Evolutionary conservation across 2,797 vertebrate genomes (phyloP).

Genomic region (Hypotaenidia philippensis): DNA sequence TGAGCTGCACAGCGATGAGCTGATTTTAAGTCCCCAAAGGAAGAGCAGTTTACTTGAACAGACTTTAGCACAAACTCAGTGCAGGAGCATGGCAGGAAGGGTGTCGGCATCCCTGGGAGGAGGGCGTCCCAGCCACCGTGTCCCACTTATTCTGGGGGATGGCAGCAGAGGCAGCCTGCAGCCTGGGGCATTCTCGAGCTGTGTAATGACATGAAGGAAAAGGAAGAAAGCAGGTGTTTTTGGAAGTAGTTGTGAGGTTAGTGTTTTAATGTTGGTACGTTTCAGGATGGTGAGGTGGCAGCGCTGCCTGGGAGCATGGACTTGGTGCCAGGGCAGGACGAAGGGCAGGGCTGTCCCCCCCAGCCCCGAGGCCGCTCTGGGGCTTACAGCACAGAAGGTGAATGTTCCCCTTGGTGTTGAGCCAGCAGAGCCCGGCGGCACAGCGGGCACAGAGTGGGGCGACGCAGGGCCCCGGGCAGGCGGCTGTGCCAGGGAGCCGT

Average conservation of each 20-base stretch:
- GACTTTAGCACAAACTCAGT: not conserved
- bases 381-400: not conserved
- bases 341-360: too few relatives aligned
- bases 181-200: not conserved
- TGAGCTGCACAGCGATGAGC: not conserved
- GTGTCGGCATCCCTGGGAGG: not conserved
- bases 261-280: not conserved
- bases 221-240: not conserved
- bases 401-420: fast-evolving
- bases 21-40: not conserved
- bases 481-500: not conserved
- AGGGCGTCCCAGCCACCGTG: not conserved
- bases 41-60: not conserved
- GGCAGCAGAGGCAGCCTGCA: not conserved
- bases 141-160: not conserved
- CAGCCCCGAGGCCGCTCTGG: not conserved
- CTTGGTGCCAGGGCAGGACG: fast-evolving
- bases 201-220: not conserved
- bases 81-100: not conserved
- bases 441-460: fast-evolving
- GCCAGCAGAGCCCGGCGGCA: not conserved
- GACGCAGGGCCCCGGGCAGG: not conserved
- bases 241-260: not conserved
- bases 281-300: fast-evolving
- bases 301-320: fast-evolving